Evolutionary conservation across 2,888 invertebrate species (phyloP).

Genomic region (Andrena minutula): DNA sequence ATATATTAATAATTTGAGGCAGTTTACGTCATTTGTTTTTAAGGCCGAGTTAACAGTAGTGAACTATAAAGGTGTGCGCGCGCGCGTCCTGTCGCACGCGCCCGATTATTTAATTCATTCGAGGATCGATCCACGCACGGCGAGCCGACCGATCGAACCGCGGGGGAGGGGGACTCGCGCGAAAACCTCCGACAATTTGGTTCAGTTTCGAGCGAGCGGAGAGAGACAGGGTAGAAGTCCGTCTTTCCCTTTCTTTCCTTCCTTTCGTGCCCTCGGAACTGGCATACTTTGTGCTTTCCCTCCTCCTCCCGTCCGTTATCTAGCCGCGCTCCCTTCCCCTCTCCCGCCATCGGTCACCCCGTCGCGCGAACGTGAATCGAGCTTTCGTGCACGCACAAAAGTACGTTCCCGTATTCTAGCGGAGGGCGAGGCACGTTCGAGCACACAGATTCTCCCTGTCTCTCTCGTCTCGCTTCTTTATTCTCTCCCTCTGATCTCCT

Average conservation of each 20-base stretch:
- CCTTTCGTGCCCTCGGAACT: slow-evolving; percentile 1
- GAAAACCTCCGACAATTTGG: slow-evolving; percentile 11
- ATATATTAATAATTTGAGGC: slow-evolving; percentile 75
- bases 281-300: slow-evolving; percentile 8
- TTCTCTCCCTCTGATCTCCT: slow-evolving; percentile 12
- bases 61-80: slow-evolving; percentile 65
- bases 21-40: slow-evolving; percentile 74
- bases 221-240: not conserved
- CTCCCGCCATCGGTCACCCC: not conserved
- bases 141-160: slow-evolving; percentile 33
- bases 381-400: slow-evolving; percentile 54
- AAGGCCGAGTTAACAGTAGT: slow-evolving; percentile 75
- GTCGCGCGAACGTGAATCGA: slow-evolving; percentile 45
- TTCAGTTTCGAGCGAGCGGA: slow-evolving; percentile 6
- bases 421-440: slow-evolving; percentile 63
- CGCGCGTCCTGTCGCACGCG: slow-evolving; percentile 27
- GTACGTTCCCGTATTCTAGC: slow-evolving; percentile 35
- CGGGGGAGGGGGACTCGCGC: not conserved
- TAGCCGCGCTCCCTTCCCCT: not conserved
- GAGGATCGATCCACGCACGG: slow-evolving; percentile 33
- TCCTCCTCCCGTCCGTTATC: not conserved
- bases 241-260: not conserved
- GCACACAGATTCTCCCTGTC: slow-evolving; percentile 30
- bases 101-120: slow-evolving; percentile 40
- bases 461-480: not conserved